phyloP scores from a whole-genome alignment of 2,888 invertebrate species.

The Eilema depressum region DNA sequence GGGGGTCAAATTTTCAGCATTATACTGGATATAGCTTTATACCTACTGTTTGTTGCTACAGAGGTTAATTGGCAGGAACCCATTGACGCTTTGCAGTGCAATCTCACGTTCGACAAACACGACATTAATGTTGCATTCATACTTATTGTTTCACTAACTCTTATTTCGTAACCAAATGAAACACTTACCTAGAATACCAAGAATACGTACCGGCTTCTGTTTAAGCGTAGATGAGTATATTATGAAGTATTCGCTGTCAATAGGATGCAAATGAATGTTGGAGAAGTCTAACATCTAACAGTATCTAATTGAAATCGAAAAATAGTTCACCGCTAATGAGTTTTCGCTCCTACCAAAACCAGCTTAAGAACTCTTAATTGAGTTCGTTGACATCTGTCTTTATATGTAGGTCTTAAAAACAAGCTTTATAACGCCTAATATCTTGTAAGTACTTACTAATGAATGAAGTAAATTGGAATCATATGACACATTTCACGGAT shows the following conservation, averaged over 20 bases:
- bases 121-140: background rate
- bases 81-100: background rate
- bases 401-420: background rate
- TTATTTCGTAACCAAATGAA: constrained; percentile 13
- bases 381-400: background rate
- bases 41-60: background rate
- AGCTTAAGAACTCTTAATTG: background rate
- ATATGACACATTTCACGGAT: background rate
- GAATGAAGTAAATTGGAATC: background rate
- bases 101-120: constrained; percentile 14
- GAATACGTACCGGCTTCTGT: background rate
- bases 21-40: background rate
- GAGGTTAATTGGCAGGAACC: constrained; percentile 7
- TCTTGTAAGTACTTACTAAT: background rate
- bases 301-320: background rate
- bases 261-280: background rate
- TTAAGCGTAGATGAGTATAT: background rate
- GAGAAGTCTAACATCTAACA: background rate
- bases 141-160: background rate
- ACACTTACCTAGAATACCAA: constrained; percentile 8
- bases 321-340: background rate
- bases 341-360: background rate
- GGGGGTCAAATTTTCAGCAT: background rate
- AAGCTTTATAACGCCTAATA: background rate
- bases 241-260: background rate